Conservation (phyloP, 1,140 invertebrate species). For the Prorops nasuta region DNA sequence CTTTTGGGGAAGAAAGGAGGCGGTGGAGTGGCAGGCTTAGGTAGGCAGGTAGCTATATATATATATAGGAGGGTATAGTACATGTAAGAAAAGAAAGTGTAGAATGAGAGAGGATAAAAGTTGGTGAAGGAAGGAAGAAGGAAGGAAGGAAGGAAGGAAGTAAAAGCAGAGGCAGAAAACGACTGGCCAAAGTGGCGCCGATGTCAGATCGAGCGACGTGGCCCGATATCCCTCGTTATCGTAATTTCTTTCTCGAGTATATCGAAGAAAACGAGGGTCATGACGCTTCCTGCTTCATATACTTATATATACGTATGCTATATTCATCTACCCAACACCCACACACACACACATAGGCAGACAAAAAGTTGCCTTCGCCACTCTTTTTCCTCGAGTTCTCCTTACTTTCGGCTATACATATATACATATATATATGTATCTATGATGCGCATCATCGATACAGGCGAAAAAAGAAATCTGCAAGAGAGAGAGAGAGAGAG, state of each 20-base stretch:
- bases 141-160: neutral
- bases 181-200: neutral
- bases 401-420: too few relatives aligned
- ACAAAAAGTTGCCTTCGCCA: too few relatives aligned
- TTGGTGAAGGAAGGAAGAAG: neutral
- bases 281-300: neutral
- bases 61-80: conserved; percentile 10
- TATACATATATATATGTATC: too few relatives aligned
- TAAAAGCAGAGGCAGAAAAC: neutral
- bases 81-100: neutral
- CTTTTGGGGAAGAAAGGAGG: too few relatives aligned
- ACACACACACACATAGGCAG: too few relatives aligned
- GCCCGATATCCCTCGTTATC: conserved; percentile 21
- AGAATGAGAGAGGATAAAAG: neutral
- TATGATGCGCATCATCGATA: too few relatives aligned
- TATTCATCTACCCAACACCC: too few relatives aligned
- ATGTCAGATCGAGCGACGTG: conserved; percentile 16
- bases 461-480: too few relatives aligned
- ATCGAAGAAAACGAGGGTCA: conserved; percentile 11
- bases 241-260: conserved; percentile 24
- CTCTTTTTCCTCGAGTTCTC: too few relatives aligned
- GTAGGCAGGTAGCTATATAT: conserved; percentile 7
- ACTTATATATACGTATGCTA: too few relatives aligned
- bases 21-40: neutral
- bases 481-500: too few relatives aligned